Percentiles rank a stretch among this genome's conserved stretches.
These are phyloP conservation scores for Epinephelus coioides DNA, from an alignment of 2,797 vertebrate genomes.

Conservation along the genomic window DNA sequence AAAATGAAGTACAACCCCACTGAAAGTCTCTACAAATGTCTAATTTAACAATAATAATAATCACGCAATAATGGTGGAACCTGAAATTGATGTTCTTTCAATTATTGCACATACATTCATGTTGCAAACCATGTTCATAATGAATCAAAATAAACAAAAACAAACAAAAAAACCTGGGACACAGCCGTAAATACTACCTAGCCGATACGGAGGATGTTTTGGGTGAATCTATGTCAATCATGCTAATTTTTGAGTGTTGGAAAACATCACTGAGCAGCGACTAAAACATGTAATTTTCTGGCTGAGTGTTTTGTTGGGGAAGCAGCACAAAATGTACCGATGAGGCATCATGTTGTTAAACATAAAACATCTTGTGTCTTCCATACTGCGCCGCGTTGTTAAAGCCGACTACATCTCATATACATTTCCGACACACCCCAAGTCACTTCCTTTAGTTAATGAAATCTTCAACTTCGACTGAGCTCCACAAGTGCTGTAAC, in stretches of 20 bases:
- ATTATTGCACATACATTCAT: no score
- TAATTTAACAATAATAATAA: no score
- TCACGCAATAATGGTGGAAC: no score
- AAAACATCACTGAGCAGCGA: not conserved
- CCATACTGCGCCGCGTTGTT: not conserved
- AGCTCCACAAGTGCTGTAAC: slow-evolving; percentile 47
- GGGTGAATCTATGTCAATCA: slow-evolving; percentile 4
- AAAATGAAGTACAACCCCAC: no score
- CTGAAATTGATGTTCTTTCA: no score
- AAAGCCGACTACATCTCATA: not conserved
- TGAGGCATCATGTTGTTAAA: not conserved
- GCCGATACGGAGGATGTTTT: not conserved
- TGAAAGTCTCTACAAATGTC: no score
- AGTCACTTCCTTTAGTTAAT: slow-evolving; percentile 29
- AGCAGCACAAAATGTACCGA: not conserved
- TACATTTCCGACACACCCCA: not conserved
- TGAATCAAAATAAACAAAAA: no score
- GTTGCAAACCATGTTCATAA: no score
- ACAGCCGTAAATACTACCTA: not conserved
- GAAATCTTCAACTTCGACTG: slow-evolving; percentile 34
- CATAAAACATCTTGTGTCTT: not conserved
- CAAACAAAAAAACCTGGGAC: not conserved
- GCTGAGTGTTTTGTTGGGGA: not conserved
- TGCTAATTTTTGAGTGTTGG: not conserved
- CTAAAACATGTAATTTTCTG: not conserved